Base-by-base conservation (phyloP, 2,888 invertebrate species). In the Chironomus riparius region DNA sequence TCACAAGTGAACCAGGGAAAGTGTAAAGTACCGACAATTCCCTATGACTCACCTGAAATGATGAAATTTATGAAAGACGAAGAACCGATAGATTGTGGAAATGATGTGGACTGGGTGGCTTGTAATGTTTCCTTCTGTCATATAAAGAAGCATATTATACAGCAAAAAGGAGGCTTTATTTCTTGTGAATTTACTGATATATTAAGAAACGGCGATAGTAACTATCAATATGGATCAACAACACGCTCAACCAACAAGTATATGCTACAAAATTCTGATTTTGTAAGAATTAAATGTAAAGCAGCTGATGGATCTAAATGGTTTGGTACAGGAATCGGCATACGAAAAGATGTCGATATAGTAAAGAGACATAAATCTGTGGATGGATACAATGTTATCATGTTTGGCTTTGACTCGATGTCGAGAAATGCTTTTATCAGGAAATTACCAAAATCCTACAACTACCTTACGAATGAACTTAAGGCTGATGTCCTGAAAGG, bases 341-440 rank as follows among this genome's bases (percentile, higher is more conserved):
- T 89, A 12, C 82, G 86, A 72, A 80, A 83, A 2, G 86, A 87
- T 79, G 62, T 62, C 7, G 83, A 85, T 21, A 80, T 82, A n/a
- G 15, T 75, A 2, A 73, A 69, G 4, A 68, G 77, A 47, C 22
- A 81, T 84, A 13, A 83, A 82, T 78, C 82, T 85, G 61, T 81
- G 82, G 69, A 80, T 81, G 86, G 86, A 70, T 80, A 90, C 65
- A 94, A 93, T 81, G 89, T 95, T 0, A 82, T 96, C 0, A 93
- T 95, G 86, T 89, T 95, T 78, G 95, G 94, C 0, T 92, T 94
- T 80, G 97, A 97, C 83, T 96, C 97, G 0, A 83, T 97, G 0
- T 94, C 96, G 0, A 87, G 91, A 70, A 91, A 93, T 83, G 90
- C 92, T 7, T 94, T 92, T 80, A 90, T 91, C 70, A 86, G 94